phyloP scores from a whole-genome alignment of 2,888 invertebrate species.

The Drosophila incognita region DNA sequence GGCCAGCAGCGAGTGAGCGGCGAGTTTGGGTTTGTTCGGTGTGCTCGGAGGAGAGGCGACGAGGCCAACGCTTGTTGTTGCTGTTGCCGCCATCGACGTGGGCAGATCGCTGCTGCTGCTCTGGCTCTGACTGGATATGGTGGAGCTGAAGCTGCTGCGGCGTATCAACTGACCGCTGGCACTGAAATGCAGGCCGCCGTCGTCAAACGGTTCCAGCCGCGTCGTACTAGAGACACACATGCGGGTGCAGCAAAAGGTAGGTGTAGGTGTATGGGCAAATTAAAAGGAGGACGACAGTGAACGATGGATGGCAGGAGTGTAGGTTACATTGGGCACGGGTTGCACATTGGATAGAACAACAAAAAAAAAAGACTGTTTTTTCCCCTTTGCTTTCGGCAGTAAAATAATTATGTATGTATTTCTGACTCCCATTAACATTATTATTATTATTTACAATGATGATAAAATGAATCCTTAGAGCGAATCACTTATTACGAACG shows the following conservation, averaged over 20 bases:
- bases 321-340: neutral
- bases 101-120: constrained; percentile 62
- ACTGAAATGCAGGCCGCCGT: constrained; percentile 59
- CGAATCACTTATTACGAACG: constrained; percentile 35
- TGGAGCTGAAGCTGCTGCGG: constrained; percentile 65
- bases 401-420: constrained; percentile 29
- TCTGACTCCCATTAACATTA: constrained; percentile 6
- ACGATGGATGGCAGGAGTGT: neutral
- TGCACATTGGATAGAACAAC: neutral
- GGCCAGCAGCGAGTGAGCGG: constrained; percentile 7
- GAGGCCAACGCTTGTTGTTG: constrained; percentile 40
- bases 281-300: constrained; percentile 2
- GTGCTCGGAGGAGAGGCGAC: constrained; percentile 45
- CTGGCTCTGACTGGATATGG: constrained; percentile 61
- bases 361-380: neutral
- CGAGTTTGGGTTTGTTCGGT: constrained; percentile 36
- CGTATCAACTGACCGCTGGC: constrained; percentile 55
- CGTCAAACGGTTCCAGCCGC: constrained; percentile 59
- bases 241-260: neutral
- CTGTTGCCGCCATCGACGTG: neutral
- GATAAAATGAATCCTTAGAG: constrained; percentile 43
- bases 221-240: constrained; percentile 41
- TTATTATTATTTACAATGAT: constrained; percentile 55
- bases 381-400: constrained; percentile 2
- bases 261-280: constrained; percentile 1